Base-by-base conservation (phyloP, 1,140 invertebrate species). In the Formica selysi region DNA sequence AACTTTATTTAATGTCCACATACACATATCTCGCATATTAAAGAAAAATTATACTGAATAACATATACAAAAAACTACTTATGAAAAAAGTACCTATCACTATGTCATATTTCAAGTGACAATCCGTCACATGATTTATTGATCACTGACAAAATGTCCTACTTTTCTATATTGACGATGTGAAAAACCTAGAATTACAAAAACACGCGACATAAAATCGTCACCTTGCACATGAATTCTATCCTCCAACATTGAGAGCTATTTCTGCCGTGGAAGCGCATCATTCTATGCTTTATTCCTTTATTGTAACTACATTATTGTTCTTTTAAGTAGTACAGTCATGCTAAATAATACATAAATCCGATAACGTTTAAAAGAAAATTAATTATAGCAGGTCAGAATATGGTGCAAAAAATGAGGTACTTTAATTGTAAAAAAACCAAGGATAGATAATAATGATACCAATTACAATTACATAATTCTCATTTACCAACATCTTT, bases 71-170 rank as follows among this genome's bases (percentile, higher is more conserved):
- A 70, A 26, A 29, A 1, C 26, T 26, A 61, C 10, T 26, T 1
- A 61, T 16, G 13, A 65, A 79, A 71, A 71, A 81, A 59, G 16
- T n/a, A 41, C 7, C 38, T 54, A 81, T 59, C 13, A 22, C 29
- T 62, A 4, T 65, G 61, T 44, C 26, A 48, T 29, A 10, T 83
- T 70, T 62, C 22, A 48, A 62, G 29, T 61, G 79, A 74, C 68
- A 74, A 22, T 83, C 26, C 44, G 13, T 32, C 29, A 13, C 2
- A 59, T 73, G 57, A 83, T 83, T 83, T 74, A 83, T 83, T 44
- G 68, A 83, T 83, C 54, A 73, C 38, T 41, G 54, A 38, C 32
- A 68, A 83, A 83, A 74, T 36, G 79, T 32, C 54, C 68, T 83
- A 61, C 68, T 83, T 83, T 83, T 44, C 2, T 19, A 13, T 48